Evolutionary conservation across 2,113 vertebrate genomes (phyloP), one percentile per base, ranked within the genome.

Genomic region (Cheirogaleus medius): DNA sequence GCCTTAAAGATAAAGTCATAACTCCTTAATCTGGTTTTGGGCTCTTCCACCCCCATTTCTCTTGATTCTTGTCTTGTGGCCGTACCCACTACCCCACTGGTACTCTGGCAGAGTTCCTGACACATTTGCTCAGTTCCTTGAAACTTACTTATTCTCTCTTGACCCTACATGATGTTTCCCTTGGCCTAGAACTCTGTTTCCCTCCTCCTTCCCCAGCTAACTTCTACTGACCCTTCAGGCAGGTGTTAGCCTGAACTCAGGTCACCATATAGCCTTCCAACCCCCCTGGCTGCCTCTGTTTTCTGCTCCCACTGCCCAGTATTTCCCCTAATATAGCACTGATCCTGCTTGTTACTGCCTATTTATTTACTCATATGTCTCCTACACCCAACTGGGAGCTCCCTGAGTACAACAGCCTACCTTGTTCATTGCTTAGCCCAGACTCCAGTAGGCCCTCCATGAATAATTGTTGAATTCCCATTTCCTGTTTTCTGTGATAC

Each of bases 131-230:
- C 71, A 74, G 11, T 73, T 74, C n/a, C 54, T 87, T 92, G 64
- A 95, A 94, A 68, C 32, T 15, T 95, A 47, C 39, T 66, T 88
- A 3, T 73, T 91, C 37, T 76, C 73, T 63, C 42, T 84, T 95
- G 34, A 58, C 18, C 12, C 82, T 83, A 21, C 1, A 32, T 82
- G 18, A 63, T 76, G n/a, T 60, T 83, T 17, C 78, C 64, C 44
- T 95, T 92, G 21, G 58, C 44, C 42, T 92, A 11, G 39, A 92
- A 91, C 49, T 74, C 58, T 74, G 39, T 84, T 92, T 58, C 20
- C 15, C 18, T 83, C 27, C 64, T 83, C 39, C 63, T 83, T n/a
- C 13, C 23, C 18, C 14, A 49, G 47, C 20, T 96, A 76, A 84
- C 44, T 91, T 95, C 54, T 83, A 87, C n/a, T 56, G 49, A 93